phyloP scores from a whole-genome alignment of 2,888 invertebrate genomes.

The Drosophila imparisetae region DNA sequence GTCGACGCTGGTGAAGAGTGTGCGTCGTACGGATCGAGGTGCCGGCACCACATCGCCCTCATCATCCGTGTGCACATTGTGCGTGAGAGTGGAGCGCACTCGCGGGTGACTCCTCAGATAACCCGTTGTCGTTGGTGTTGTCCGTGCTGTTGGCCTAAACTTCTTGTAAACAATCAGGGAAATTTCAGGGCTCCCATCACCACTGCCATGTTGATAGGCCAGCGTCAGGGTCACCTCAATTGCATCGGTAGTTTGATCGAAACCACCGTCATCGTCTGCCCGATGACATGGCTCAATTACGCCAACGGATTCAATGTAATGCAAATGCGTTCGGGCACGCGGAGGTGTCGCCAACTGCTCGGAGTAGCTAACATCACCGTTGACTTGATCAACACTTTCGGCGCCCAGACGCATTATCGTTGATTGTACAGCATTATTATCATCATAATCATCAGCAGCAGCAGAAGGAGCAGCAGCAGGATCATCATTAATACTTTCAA shows the following conservation, averaged over 20 bases:
- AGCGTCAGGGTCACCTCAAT: slow-evolving; percentile 5
- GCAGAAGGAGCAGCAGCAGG: not conserved
- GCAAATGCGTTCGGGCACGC: not conserved
- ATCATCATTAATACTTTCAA: not conserved
- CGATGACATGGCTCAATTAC: slow-evolving; percentile 7
- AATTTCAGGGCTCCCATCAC: not conserved
- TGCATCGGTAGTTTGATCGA: not conserved
- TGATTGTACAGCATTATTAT: not conserved
- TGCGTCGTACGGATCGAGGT: slow-evolving; percentile 2
- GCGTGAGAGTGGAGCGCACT: not conserved
- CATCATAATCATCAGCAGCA: not conserved
- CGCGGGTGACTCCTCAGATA: not conserved
- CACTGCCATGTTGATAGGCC: not conserved
- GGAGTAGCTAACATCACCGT: not conserved
- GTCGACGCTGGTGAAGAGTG: slow-evolving; percentile 9
- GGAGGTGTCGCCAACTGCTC: slow-evolving; percentile 5
- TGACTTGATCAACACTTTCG: not conserved
- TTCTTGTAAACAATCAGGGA: slow-evolving; percentile 8
- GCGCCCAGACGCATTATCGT: not conserved
- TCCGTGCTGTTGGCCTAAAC: slow-evolving; percentile 7
- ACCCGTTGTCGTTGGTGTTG: not conserved
- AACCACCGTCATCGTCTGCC: slow-evolving; percentile 2
- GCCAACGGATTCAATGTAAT: slow-evolving; percentile 14
- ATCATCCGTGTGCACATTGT: slow-evolving; percentile 10
- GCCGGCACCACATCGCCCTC: slow-evolving; percentile 7